Evolutionary conservation across 1,140 invertebrate genomes (phyloP).

Genomic region (Cherax destructor): DNA sequence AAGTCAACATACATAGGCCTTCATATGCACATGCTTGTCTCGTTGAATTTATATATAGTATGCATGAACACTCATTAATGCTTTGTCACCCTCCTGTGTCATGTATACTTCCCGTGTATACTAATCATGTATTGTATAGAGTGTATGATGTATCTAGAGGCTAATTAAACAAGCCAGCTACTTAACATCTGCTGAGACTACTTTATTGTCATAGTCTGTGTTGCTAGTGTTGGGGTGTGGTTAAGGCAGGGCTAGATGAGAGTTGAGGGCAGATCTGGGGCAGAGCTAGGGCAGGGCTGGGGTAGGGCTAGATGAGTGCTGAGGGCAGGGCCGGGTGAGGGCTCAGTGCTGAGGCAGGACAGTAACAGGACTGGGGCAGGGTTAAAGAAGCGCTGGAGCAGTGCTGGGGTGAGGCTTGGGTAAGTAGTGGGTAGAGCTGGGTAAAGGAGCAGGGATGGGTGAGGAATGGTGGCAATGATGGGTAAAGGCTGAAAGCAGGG

Average conservation of each 20-base stretch:
- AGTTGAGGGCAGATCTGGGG: too few relatives aligned
- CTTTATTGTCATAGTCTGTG: too few relatives aligned
- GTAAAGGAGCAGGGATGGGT: not conserved
- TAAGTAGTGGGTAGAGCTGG: not conserved
- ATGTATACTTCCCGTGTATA: not conserved
- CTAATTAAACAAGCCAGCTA: too few relatives aligned
- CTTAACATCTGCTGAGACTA: too few relatives aligned
- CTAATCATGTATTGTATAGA: not conserved
- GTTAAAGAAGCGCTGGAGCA: too few relatives aligned
- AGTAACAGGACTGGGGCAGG: too few relatives aligned
- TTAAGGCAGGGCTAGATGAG: too few relatives aligned
- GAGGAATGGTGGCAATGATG: conserved; percentile 7
- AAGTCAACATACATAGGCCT: not conserved
- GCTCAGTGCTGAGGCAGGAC: too few relatives aligned
- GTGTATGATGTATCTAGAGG: not conserved
- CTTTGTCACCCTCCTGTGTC: too few relatives aligned
- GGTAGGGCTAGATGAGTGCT: not conserved
- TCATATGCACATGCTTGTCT: not conserved
- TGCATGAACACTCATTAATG: not conserved
- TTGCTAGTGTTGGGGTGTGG: too few relatives aligned
- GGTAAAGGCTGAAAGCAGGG: too few relatives aligned
- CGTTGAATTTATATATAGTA: not conserved
- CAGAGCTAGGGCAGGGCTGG: too few relatives aligned
- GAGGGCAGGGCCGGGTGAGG: conserved; percentile 7
- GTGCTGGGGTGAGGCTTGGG: not conserved